These are phyloP conservation scores for Steinernema carpocapsae DNA, from an alignment of 2,888 invertebrate genomes.

Conservation along the genomic window DNA sequence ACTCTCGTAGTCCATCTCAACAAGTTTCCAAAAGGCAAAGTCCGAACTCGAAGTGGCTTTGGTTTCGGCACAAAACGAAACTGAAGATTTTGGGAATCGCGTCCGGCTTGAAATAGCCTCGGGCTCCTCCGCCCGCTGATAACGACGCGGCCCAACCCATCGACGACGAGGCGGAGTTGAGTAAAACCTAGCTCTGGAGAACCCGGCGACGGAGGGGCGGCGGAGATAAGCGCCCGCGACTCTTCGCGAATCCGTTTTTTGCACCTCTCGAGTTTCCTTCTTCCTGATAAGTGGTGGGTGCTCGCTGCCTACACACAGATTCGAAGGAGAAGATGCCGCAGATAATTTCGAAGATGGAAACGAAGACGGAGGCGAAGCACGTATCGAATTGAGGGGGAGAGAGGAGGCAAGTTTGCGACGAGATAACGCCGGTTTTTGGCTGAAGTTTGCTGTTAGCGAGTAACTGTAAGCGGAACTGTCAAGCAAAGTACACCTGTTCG, in stretches of 20 bases:
- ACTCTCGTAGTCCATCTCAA: constrained; percentile 3
- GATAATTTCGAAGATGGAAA: too few species aligned
- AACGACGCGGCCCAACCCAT: constrained; percentile 24
- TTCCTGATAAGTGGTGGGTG: too few species aligned
- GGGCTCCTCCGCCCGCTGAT: not conserved
- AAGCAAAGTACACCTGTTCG: constrained; percentile 22
- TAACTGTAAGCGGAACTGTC: not conserved
- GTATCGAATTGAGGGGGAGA: constrained; percentile 17
- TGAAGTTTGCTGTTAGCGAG: not conserved
- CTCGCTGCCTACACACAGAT: too few species aligned
- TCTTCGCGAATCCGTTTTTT: too few species aligned
- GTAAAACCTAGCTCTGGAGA: constrained; percentile 13
- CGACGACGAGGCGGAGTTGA: constrained; percentile 27
- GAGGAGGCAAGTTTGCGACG: constrained; percentile 4
- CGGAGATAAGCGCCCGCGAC: not conserved
- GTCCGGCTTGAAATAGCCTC: constrained; percentile 3
- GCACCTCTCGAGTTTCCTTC: too few species aligned
- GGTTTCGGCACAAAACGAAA: not conserved
- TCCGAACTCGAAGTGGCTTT: not conserved
- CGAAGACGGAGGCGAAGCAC: too few species aligned
- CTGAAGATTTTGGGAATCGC: constrained; percentile 19
- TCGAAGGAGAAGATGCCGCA: too few species aligned
- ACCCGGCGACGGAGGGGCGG: not conserved
- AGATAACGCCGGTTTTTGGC: not conserved
- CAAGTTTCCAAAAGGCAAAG: too few species aligned